A percentile compares a stretch with the other conserved stretches of the same genome.
Evolutionary conservation across 2,113 vertebrate genomes (phyloP).

Genomic region (human (Homo sapiens)): GRCh38 chr2:164285501-164286000

Average conservation of each 20-base stretch:
- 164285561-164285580: not conserved
- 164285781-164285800: conserved; percentile 39
- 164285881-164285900: not conserved
- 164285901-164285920: not conserved
- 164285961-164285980: not conserved
- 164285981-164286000: not conserved
- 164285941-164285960: not conserved
- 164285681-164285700: not conserved
- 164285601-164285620: not conserved
- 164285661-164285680: not conserved
- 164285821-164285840: conserved; percentile 38
- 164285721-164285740: not conserved
- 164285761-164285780: not conserved
- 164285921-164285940: not conserved
- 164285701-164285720: conserved; percentile 6
- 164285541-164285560: not conserved
- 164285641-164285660: not conserved
- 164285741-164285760: not conserved
- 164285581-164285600: not conserved
- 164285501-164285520: not conserved
- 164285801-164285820: conserved; percentile 39
- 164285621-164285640: not conserved
- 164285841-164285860: not conserved
- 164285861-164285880: not conserved
- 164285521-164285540: not conserved